Percentiles rank a stretch among this genome's conserved stretches.
Evolutionary conservation across 2,888 invertebrate genomes (phyloP).

Genomic region (Eupithecia centaureata): DNA sequence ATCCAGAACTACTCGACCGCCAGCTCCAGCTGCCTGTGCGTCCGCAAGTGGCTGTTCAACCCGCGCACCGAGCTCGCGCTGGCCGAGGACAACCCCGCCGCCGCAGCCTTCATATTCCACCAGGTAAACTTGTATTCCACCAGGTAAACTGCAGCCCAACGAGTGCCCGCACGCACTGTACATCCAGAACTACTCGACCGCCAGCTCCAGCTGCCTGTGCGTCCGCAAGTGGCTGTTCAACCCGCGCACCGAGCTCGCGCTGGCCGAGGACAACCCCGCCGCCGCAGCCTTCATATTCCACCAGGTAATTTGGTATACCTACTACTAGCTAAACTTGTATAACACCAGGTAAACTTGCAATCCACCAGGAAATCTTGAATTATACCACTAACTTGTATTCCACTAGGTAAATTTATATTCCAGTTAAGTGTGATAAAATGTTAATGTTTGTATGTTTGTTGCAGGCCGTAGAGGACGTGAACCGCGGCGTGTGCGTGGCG

Average conservation of each 20-base stretch:
- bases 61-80: no score
- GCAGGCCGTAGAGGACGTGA: slow-evolving; percentile 96
- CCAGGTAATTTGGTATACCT: no score
- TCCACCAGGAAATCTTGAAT: neutral
- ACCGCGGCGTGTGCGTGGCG: slow-evolving; percentile 95
- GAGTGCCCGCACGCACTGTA: no score
- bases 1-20: no score
- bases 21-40: no score
- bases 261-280: slow-evolving; percentile 86
- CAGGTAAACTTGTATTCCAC: slow-evolving; percentile 76
- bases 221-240: no score
- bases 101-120: neutral
- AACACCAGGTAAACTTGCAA: slow-evolving; percentile 86
- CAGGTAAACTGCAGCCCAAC: slow-evolving; percentile 98
- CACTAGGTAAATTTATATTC: slow-evolving; percentile 83
- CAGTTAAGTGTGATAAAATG: no score
- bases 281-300: slow-evolving; percentile 94
- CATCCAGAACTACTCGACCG: no score
- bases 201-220: no score
- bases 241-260: no score
- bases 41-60: no score
- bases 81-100: no score
- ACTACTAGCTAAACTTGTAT: slow-evolving; percentile 66
- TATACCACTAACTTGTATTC: slow-evolving; percentile 83
- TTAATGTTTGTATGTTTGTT: neutral